Conservation (phyloP, 2,888 invertebrate genomes). For the Melinaea marsaeus region DNA sequence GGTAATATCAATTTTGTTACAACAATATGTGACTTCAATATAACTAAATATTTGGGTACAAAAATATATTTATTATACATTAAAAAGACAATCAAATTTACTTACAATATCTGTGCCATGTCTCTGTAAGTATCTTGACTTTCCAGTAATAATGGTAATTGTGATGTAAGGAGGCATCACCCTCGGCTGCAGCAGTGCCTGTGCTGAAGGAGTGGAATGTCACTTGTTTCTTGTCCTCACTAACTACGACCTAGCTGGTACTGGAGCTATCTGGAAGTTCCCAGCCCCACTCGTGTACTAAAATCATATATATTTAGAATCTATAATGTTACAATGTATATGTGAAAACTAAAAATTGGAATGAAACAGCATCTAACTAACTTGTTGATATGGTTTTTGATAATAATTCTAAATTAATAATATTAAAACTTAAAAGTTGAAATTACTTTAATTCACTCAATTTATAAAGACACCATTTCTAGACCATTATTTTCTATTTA, state of each 20-base stretch:
- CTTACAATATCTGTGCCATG: conserved; percentile 93
- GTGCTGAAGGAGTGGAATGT: conserved; percentile 87
- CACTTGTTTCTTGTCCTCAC: conserved; percentile 80
- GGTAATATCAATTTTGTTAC: too few species aligned
- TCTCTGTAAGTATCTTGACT: conserved; percentile 87
- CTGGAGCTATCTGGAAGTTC: conserved; percentile 40
- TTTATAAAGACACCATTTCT: too few species aligned
- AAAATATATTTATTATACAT: background rate
- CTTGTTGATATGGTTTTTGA: too few species aligned
- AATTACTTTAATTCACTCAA: too few species aligned
- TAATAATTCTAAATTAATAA: too few species aligned
- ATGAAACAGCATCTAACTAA: too few species aligned
- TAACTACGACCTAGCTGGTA: conserved; percentile 59
- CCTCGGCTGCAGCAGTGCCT: conserved; percentile 89
- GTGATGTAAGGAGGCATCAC: conserved; percentile 79
- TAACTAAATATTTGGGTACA: too few species aligned
- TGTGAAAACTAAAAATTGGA: background rate
- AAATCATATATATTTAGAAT: conserved; percentile 15
- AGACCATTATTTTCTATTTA: too few species aligned
- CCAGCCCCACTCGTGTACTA: conserved; percentile 74
- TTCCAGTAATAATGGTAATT: conserved; percentile 93
- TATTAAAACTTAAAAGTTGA: too few species aligned
- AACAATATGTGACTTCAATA: too few species aligned
- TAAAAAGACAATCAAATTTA: conserved; percentile 29
- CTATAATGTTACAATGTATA: background rate